Percentiles rank a stretch among this genome's conserved stretches.
These are phyloP conservation scores for Amblyopsis rosae DNA, from an alignment of 2,113 vertebrate species.

Conservation along the genomic window DNA sequence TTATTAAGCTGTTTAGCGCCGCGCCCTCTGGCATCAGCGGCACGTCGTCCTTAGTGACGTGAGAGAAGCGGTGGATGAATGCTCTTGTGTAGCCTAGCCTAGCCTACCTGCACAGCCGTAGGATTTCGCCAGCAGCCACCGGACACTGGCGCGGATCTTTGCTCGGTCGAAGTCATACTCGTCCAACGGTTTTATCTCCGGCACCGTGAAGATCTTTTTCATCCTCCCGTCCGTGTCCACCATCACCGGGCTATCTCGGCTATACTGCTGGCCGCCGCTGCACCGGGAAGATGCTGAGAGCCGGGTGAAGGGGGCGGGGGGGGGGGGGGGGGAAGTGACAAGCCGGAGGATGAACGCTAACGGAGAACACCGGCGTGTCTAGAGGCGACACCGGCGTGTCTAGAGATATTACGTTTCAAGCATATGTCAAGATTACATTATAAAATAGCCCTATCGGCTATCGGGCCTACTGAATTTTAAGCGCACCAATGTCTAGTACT, in stretches of 20 bases:
- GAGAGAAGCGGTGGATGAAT: neutral
- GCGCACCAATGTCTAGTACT: too few relatives aligned
- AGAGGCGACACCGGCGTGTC: too few relatives aligned
- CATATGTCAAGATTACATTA: too few relatives aligned
- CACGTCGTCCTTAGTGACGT: too few relatives aligned
- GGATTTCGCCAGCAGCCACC: conserved; percentile 84
- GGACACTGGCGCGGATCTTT: conserved; percentile 83
- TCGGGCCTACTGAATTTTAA: too few relatives aligned
- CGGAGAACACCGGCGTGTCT: too few relatives aligned
- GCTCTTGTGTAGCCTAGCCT: neutral
- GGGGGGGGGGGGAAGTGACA: conserved; percentile 16
- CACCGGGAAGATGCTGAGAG: conserved; percentile 15
- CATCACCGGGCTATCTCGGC: conserved; percentile 67
- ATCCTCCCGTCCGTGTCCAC: conserved; percentile 79
- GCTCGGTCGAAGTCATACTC: conserved; percentile 85
- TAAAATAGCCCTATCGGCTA: too few relatives aligned
- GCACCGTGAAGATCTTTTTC: conserved; percentile 82
- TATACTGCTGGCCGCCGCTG: conserved; percentile 26
- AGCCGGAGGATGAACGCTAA: too few relatives aligned
- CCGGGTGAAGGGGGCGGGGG: conserved; percentile 41
- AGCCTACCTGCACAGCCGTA: conserved; percentile 83
- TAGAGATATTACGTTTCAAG: too few relatives aligned
- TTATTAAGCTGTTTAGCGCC: conserved; percentile 39
- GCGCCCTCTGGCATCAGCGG: conserved; percentile 48
- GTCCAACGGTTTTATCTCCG: conserved; percentile 88